Base-by-base conservation (phyloP, 2,113 vertebrate species). In the Gallinago media region DNA sequence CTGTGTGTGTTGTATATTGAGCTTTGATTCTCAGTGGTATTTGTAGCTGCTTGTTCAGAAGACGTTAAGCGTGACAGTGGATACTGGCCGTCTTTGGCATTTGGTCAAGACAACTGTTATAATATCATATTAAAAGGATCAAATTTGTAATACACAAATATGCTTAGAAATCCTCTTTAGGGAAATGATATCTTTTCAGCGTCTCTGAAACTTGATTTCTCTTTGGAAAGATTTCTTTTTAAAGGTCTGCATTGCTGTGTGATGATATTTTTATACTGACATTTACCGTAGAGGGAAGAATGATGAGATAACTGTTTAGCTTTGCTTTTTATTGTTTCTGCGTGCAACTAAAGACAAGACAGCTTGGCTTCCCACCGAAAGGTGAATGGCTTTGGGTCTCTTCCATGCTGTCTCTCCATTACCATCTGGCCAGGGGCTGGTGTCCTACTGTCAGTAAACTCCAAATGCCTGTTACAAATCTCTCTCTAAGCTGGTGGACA, bases 291-390 rank as follows among this genome's bases (percentile, higher is more conserved):
- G 84, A 88, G 82, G 80, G 85, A 92, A 88, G 42, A 74, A 68
- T n/a, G 59, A 47, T 80, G 86, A 92, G 82, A 74, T 76, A 65
- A 47, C 50, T 82, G 21, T 94, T 89, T 74, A 89, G 58, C 47
- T 81, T 84, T 94, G 49, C 4, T 96, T 89, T 81, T 65, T 66
- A 47, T 92, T 89, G 50, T 58, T 86, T 74, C 50, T 81, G 20
- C 40, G 10, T 75, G 27, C 34, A 71, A 2, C 18, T 87, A 10
- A 73, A 85, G 73, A 59, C 59, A 54, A 76, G n/a, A 13, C 62
- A 85, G 86, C 54, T 77, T 88, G 82, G 70, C 76, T 92, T 94
- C 92, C 82, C 78, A 32, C 32, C 56, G 46, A 49, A 92, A 76
- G 68, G 79, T 72, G 36, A 77, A 77, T 46, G 62, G 50, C 26